Conservation (phyloP, 2,113 vertebrate species). For the Corythoichthys haematopterus region DNA sequence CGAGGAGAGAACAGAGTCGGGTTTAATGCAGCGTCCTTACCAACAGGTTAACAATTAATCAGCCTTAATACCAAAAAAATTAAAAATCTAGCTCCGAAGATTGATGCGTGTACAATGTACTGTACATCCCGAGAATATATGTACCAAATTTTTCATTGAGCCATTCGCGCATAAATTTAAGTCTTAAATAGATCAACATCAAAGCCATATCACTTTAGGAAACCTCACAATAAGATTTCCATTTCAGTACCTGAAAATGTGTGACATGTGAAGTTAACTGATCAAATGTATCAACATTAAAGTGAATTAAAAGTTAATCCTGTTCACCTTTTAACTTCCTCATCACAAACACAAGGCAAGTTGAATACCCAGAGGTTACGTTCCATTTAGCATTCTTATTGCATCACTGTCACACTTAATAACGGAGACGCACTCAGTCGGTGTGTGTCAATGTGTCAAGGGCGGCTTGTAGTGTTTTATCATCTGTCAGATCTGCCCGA, state of each 20-base stretch:
- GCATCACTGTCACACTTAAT: conserved; percentile 31
- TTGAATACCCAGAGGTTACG: not conserved
- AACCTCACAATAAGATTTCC: not conserved
- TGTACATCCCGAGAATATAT: no score
- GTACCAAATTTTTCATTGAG: no score
- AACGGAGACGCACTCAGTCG: conserved; percentile 12
- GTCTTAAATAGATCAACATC: no score
- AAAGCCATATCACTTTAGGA: no score
- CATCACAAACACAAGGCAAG: not conserved
- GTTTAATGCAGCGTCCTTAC: no score
- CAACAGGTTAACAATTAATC: no score
- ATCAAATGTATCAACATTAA: not conserved
- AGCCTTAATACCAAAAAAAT: no score
- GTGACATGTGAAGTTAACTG: not conserved
- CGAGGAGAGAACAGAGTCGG: no score
- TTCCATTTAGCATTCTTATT: conserved; percentile 31
- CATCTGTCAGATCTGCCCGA: conserved; percentile 37
- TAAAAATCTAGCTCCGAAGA: no score
- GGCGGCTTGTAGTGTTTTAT: conserved; percentile 33
- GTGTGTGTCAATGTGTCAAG: conserved; percentile 1
- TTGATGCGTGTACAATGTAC: no score
- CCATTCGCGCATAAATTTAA: no score
- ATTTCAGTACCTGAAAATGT: not conserved
- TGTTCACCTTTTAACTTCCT: not conserved
- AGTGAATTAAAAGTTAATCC: conserved; percentile 3